Conservation (phyloP, 2,888 invertebrate genomes). For the Linnaemya tessellans region DNA sequence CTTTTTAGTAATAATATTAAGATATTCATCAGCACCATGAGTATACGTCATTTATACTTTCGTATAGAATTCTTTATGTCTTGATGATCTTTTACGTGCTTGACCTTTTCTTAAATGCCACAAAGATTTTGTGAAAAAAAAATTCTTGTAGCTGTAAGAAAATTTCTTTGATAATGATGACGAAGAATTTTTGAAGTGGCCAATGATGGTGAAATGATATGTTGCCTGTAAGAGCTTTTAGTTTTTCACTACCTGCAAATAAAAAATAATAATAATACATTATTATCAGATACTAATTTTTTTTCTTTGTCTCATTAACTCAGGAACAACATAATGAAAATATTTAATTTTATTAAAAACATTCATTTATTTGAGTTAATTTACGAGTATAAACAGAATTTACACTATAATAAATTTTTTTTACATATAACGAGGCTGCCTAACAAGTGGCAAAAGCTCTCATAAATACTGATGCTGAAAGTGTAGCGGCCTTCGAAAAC, state of each 20-base stretch:
- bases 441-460: too few species aligned
- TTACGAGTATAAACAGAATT: too few species aligned
- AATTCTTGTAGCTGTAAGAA: neutral
- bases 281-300: too few species aligned
- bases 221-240: neutral
- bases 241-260: conserved; percentile 26
- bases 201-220: conserved; percentile 20
- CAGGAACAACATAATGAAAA: too few species aligned
- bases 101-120: neutral
- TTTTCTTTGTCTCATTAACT: too few species aligned
- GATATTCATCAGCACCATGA: conserved; percentile 44
- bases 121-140: neutral
- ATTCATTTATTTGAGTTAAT: too few species aligned
- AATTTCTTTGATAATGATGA: neutral
- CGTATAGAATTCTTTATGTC: neutral
- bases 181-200: neutral
- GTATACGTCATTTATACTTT: conserved; percentile 66
- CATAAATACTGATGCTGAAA: too few species aligned
- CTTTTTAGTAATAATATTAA: neutral
- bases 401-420: too few species aligned
- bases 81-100: neutral
- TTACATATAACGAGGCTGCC: too few species aligned
- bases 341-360: too few species aligned
- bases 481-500: too few species aligned
- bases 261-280: neutral